A percentile compares a stretch with the other conserved stretches of the same genome.
Evolutionary conservation across 2,888 invertebrate species (phyloP).

Genomic region (Sarcophaga caerulescens): DNA sequence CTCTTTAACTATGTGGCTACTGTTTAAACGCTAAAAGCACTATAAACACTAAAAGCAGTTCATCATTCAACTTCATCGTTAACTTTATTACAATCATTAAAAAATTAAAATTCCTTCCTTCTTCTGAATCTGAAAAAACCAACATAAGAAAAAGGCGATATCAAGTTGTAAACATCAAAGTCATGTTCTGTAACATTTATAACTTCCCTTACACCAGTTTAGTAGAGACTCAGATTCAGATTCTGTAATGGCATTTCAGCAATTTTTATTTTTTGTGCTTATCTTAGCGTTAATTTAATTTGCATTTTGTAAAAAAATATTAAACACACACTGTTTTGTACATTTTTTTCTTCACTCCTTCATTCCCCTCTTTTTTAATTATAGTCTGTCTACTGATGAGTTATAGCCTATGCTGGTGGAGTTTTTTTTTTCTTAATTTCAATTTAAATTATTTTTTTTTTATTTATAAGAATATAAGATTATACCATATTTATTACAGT

Average conservation of each 20-base stretch:
- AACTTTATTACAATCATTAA: background rate
- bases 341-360: background rate
- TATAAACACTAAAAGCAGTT: background rate
- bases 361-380: background rate
- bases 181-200: constrained; percentile 8
- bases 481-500: background rate
- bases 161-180: background rate
- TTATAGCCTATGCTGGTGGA: background rate
- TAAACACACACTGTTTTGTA: background rate
- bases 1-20: constrained; percentile 3
- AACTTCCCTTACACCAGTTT: constrained; percentile 33
- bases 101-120: background rate
- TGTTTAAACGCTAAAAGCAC: background rate
- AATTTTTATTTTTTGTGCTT: background rate
- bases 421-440: background rate
- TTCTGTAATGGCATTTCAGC: too few relatives aligned
- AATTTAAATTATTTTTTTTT: background rate
- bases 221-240: background rate
- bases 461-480: background rate
- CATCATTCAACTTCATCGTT: background rate
- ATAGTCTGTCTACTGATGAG: too few relatives aligned
- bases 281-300: constrained; percentile 49
- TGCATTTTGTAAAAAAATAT: constrained; percentile 41
- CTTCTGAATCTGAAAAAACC: too few relatives aligned
- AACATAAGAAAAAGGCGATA: background rate